Evolutionary conservation across 1,140 invertebrate species (phyloP), one percentile per base, ranked within the genome.

Genomic region (Apis laboriosa): DNA sequence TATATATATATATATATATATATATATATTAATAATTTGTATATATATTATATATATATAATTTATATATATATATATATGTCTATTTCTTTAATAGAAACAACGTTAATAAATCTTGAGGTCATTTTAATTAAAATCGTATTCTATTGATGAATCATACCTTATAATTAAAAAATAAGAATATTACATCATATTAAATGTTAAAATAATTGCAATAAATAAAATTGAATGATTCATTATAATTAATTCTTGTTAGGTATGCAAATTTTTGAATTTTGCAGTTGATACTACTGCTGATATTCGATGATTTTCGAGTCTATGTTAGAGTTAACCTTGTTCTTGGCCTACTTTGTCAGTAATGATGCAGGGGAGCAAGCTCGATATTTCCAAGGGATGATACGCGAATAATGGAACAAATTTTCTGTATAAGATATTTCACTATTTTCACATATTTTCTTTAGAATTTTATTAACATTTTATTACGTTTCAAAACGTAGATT

Each of bases 281-380:
- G 77, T 61, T 78, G 68, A 79, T 58, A 58, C 70, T 43, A 75
- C 56, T 63, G 77, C 71, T 72, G 70, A 84, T 84, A 80, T 55
- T n/a, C n/a, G n/a, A n/a, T n/a, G n/a, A n/a, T n/a, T 55, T 70
- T 80, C 56, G 56, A 84, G 71, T 73, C 72, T 58, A 68, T 70
- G 84, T 67, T 19, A 60, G 61, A 77, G 75, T 78, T 83, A 83
- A 85, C 72, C 80, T 73, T 84, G 83, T 84, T 80, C 83, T 86
- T 86, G 85, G 77, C 85, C 85, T 86, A 86, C 60, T 86, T 86
- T 77, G 67, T 64, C 71, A 51, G 55, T 73, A 63, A 75, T 70
- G 75, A 68, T 75, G 77, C 70, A 78, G 81, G 84, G 71, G 68
- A 77, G 70, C 67, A 55, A 75, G 61, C 76, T 84, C 84, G 72